Percentiles rank a stretch among this genome's conserved stretches.
phyloP scores from a whole-genome alignment of 1,140 invertebrate species.

The Ruditapes philippinarum region DNA sequence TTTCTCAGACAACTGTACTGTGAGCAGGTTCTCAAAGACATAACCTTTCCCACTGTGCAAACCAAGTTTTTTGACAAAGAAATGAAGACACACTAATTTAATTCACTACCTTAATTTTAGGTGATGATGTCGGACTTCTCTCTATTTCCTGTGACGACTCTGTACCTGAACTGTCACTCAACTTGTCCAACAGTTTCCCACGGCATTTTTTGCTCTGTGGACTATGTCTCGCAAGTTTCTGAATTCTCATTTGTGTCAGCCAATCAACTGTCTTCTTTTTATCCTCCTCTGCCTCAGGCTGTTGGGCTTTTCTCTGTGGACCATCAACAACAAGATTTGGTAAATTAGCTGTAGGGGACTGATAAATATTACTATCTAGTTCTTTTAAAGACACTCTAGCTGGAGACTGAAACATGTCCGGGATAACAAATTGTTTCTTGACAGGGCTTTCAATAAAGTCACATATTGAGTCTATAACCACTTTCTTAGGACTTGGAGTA shows the following conservation, averaged over 20 bases:
- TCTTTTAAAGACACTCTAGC: not conserved
- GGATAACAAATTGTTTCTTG: not conserved
- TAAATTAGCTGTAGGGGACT: slow-evolving; percentile 59
- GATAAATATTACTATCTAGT: not conserved
- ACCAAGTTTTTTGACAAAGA: no score
- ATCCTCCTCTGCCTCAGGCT: not conserved
- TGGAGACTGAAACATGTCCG: slow-evolving; percentile 26
- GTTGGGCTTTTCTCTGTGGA: not conserved
- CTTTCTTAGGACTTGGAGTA: slow-evolving; percentile 46
- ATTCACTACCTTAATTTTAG: slow-evolving; percentile 16
- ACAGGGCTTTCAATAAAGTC: slow-evolving; percentile 29
- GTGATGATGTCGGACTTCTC: not conserved
- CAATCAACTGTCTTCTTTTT: slow-evolving; percentile 40
- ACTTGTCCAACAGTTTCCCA: slow-evolving; percentile 8
- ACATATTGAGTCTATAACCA: not conserved
- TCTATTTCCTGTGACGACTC: not conserved
- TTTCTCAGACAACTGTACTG: no score
- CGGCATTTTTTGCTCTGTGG: slow-evolving; percentile 7
- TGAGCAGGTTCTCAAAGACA: no score
- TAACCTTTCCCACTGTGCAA: no score
- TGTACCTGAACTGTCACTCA: not conserved
- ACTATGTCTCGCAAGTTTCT: slow-evolving; percentile 22
- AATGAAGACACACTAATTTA: no score
- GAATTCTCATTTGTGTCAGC: slow-evolving; percentile 56
- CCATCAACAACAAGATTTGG: slow-evolving; percentile 61